Base-by-base conservation (phyloP, 1,140 invertebrate genomes). In the Oedothorax gibbosus region DNA sequence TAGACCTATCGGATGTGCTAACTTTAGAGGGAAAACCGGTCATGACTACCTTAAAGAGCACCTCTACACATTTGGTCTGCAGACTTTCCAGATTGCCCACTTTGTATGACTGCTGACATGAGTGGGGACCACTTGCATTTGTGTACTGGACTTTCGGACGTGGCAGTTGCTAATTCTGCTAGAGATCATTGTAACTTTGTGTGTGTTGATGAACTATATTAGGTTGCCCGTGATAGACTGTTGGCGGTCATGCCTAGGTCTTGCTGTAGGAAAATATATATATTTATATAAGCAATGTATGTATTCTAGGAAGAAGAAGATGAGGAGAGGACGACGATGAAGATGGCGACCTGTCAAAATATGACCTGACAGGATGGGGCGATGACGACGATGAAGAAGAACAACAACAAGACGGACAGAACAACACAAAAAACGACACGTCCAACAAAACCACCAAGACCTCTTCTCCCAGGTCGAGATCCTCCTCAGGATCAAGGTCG, bases 301-400 rank as follows among this genome's bases (percentile, higher is more conserved):
- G 9, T n/a, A 10, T 62, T 73, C 15, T 73, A 0, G 50, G 60
- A 92, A 11, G 90, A 92, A 69, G 91, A 90, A 57, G 88, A 90
- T 50, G 89, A 89, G 7, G 89, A 2, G 91, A 91, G 75, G 91
- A 90, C 7, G 90, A 91, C 7, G 91, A 91, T n/a, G 93, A 94
- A 83, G 94, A 94, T 89, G 94, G 92, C 21, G 90, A 90, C 87
- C 71, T 90, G 11, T 89, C 89, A 49, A 89, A 90, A 75, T 89
- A 90, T 78, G 88, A 89, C 72, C 71, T 90, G 49, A 94, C 92
- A 89, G 94, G 93, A 88, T 94, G 93, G 92, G 94, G 93, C 72
- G 91, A 92, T 72, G 90, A 91, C 82, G 91, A 91, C 72, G 88
- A 87, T 49, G 77, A 87, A 78, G n/a, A n/a, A n/a, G 51, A 87